Evolutionary conservation across 1,140 invertebrate genomes (phyloP), one percentile per base, ranked within the genome.

Genomic region (Penaeus vannamei): DNA sequence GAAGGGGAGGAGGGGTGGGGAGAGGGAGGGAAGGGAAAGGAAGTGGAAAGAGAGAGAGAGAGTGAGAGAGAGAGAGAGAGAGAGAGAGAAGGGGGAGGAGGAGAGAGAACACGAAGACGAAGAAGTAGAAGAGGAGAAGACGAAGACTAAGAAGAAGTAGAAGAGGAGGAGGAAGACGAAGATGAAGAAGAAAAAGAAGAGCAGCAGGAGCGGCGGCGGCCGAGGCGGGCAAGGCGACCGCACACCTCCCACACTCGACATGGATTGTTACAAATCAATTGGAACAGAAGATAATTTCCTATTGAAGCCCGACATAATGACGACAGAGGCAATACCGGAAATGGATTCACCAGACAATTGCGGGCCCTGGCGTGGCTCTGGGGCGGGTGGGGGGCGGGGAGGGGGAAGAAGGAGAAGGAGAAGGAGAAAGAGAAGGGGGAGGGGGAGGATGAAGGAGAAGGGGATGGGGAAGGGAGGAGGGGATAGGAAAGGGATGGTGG

Each of bases 291-390:
- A 59, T 86, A 86, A 86, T 86, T 86, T 59, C 32, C 77, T 53
- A 81, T 86, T 66, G 85, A 81, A 29, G 32, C 53, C 53, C 60
- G 36, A 77, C 77, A 86, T 86, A 86, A 86, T 86, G 85, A 81
- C 61, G 77, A 46, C 32, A 72, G 53, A 29, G 85, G n/a, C 60
- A 64, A 86, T 62, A 81, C 85, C 64, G 85, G 85, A 86, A 86
- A 86, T 80, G 36, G 77, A 86, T 86, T 86, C 64, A 42, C 62
- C 84, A 60, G 76, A 86, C 85, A 86, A 86, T 81, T 86, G 85
- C 46, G 36, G 42, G 61, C 76, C 61, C 85, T 32, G 66, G 59
- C 32, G 61, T 61, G 42, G 61, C 76, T 60, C 77, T 60, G 66
- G 59, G 61, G 42, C 60, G 22, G 77, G 46, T 26, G 79, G 79